phyloP scores from a whole-genome alignment of 2,797 vertebrate species.

The Anableps anableps region DNA sequence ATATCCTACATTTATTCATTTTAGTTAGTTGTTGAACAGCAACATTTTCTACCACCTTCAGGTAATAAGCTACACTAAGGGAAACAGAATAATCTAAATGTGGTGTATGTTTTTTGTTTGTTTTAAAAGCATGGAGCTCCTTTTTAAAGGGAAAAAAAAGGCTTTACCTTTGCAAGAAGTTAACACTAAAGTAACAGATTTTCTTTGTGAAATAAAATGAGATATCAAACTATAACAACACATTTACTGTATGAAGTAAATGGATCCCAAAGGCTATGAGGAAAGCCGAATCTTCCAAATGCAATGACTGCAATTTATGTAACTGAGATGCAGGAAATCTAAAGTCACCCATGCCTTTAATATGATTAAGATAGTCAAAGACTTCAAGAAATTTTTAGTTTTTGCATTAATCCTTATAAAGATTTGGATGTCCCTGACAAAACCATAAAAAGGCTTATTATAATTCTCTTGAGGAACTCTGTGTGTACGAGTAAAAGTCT shows the following conservation, averaged over 20 bases:
- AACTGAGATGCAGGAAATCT: not conserved
- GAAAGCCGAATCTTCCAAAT: not conserved
- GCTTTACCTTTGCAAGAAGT: no score
- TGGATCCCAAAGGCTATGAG: not conserved
- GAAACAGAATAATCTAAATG: no score
- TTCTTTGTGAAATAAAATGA: not conserved
- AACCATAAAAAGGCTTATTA: not conserved
- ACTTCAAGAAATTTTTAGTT: not conserved
- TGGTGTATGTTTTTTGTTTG: no score
- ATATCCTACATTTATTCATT: not conserved
- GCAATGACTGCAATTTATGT: not conserved
- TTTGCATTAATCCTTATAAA: not conserved
- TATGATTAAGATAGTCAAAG: not conserved
- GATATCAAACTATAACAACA: not conserved
- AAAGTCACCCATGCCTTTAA: not conserved
- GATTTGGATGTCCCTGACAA: not conserved
- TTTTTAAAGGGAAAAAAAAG: no score
- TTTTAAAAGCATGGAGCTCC: not conserved
- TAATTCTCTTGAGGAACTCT: no score
- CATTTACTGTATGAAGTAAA: not conserved
- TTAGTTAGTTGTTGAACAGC: not conserved
- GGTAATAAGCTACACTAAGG: no score
- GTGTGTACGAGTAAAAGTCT: no score
- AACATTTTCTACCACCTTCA: not conserved
- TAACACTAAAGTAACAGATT: not conserved